A percentile compares a stretch with the other conserved stretches of the same genome.
Conservation (phyloP, 2,797 vertebrate genomes). For the Gallinago solitaria region DNA sequence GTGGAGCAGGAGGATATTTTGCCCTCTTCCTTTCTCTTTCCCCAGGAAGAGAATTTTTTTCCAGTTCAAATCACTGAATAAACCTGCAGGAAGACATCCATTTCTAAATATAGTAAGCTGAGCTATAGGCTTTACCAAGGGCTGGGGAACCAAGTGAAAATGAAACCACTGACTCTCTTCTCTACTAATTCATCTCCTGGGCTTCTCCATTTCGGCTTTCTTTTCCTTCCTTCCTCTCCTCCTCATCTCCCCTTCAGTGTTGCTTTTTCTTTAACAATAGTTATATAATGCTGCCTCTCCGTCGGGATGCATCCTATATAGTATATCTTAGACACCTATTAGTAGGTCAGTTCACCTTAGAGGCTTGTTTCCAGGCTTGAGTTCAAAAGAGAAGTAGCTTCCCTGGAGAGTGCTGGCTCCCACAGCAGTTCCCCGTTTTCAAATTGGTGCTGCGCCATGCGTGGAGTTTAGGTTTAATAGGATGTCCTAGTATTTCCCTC, state of each 20-base stretch:
- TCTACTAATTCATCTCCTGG: not conserved
- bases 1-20: not conserved
- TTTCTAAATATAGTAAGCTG: not conserved
- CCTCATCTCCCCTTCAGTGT: not conserved
- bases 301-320: rapidly evolving
- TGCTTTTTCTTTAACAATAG: not conserved
- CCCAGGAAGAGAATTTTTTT: not conserved
- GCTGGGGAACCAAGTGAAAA: not conserved
- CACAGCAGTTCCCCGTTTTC: not conserved
- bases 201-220: not conserved
- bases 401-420: not conserved
- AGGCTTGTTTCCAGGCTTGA: not conserved
- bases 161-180: not conserved
- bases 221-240: not conserved
- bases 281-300: not conserved
- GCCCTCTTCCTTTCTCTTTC: not conserved
- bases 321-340: not conserved
- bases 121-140: not conserved
- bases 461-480: not conserved
- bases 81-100: not conserved
- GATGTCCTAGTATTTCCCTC: not conserved
- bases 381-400: not conserved
- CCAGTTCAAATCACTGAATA: not conserved
- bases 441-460: rapidly evolving
- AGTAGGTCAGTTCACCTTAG: not conserved